Evolutionary conservation across 2,888 invertebrate genomes (phyloP).

Genomic region (Noctua janthe): DNA sequence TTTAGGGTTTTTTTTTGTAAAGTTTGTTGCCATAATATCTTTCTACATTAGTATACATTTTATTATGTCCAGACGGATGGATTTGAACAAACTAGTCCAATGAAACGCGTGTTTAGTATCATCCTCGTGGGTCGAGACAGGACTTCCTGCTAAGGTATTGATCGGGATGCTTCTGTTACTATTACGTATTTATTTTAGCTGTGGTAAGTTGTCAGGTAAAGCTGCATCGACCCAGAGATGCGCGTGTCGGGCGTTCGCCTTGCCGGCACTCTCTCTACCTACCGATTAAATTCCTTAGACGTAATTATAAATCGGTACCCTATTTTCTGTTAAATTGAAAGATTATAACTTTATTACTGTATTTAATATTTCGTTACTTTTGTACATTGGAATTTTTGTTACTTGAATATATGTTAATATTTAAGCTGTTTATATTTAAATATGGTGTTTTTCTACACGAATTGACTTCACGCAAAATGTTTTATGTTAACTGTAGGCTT

Average conservation of each 20-base stretch:
- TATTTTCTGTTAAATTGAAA: slow-evolving; percentile 86
- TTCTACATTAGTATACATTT: slow-evolving; percentile 90
- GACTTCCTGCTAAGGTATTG: slow-evolving; percentile 75
- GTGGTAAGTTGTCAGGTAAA: slow-evolving; percentile 71
- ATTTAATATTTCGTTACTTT: slow-evolving; percentile 89
- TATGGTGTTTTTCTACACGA: slow-evolving; percentile 86
- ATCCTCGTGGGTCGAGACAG: slow-evolving; percentile 77
- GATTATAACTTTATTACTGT: slow-evolving; percentile 85
- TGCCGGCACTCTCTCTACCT: slow-evolving; percentile 66
- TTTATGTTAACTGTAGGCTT: slow-evolving; percentile 87
- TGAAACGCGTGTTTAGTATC: slow-evolving; percentile 80
- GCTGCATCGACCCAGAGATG: slow-evolving; percentile 67
- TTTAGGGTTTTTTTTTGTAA: slow-evolving; percentile 89
- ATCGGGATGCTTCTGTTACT: slow-evolving; percentile 77
- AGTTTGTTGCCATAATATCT: slow-evolving; percentile 91
- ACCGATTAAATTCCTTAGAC: slow-evolving; percentile 70
- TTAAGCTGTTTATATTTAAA: slow-evolving; percentile 89
- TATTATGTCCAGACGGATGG: slow-evolving; percentile 87
- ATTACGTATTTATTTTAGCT: slow-evolving; percentile 84
- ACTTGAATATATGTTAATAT: slow-evolving; percentile 88
- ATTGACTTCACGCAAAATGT: slow-evolving; percentile 86
- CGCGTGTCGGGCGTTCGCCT: slow-evolving; percentile 59
- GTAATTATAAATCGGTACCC: slow-evolving; percentile 79
- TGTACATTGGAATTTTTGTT: slow-evolving; percentile 90
- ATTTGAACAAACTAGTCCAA: slow-evolving; percentile 90